A percentile compares a stretch with the other conserved stretches of the same genome.
phyloP scores from a whole-genome alignment of 2,113 vertebrate genomes.

The Cryptotis parvus region DNA sequence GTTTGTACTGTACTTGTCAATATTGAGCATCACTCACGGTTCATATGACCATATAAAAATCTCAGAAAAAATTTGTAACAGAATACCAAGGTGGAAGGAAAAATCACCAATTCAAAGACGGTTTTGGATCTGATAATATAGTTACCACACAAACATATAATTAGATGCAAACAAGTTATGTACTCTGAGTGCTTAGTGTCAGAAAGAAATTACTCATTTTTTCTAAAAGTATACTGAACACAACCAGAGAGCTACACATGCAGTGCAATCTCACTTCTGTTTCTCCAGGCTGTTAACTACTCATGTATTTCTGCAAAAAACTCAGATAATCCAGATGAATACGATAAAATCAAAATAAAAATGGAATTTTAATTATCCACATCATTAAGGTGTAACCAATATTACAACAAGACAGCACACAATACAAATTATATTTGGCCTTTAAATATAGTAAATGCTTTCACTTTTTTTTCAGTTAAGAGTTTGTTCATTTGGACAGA shows the following conservation, averaged over 20 bases:
- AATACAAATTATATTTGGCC: neutral
- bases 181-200: neutral
- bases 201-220: neutral
- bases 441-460: conserved; percentile 23
- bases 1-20: conserved; percentile 74
- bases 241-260: neutral
- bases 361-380: neutral
- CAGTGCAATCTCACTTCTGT: neutral
- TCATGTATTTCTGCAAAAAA: neutral
- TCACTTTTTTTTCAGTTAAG: neutral
- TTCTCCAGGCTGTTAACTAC: neutral
- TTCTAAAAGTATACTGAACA: neutral
- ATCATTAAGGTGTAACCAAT: neutral
- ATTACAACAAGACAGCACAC: neutral
- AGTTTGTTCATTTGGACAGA: neutral
- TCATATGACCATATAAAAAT: conserved; percentile 43
- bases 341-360: conserved; percentile 9
- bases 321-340: conserved; percentile 7
- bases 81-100: conserved; percentile 3
- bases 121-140: conserved; percentile 35
- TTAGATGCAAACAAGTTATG: neutral
- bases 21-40: conserved; percentile 69
- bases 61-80: conserved; percentile 41
- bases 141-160: neutral
- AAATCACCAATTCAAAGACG: neutral